Evolutionary conservation across 2,797 vertebrate genomes (phyloP), one percentile per base, ranked within the genome.

Genomic region (Clarias fuscus): DNA sequence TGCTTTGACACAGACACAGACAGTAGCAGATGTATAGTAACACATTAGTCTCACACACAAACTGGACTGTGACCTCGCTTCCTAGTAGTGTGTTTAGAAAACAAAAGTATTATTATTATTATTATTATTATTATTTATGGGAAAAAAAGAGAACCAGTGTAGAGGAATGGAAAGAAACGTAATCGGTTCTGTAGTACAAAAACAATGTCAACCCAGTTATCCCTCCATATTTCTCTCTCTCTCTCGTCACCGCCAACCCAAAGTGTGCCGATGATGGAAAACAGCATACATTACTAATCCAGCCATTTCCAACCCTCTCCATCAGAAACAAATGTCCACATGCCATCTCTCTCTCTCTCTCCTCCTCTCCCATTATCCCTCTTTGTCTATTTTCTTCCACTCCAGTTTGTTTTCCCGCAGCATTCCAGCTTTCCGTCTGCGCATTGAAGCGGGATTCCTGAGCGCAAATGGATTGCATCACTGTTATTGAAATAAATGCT

Each of bases 281-380:
- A 92, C 91, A 91, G 91, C 93, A 93, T 89, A 89, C 92, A 93
- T 93, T 91, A 94, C 89, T 92, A 92, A 92, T 94, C 94, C 90
- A 93, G 91, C 93, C 93, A 92, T 86, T 89, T 89, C 88, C 59
- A 13, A 48, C 80, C 79, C 56, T 83, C 86, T 88, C 93, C 94
- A 94, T 95, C 92, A 95, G 93, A 94, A 92, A 93, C 90, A 90
- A 96, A 94, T 93, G 92, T 93, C 93, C 93, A 93, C 88, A 84
- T 70, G 72, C 30, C 80, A 65, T 67, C 65, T 85, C 30, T 58
- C 56, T 78, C 86, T 65, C 84, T 78, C 83, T 85, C 67, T 61
- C 86, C 71, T 62, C 73, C 82, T 43, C 61, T 68, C 77, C 79
- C 87, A 89, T 89, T 90, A 91, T 86, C 84, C 88, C 59, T 27